Evolutionary conservation across 2,113 vertebrate species (phyloP), one percentile per base, ranked within the genome.

Genomic region (Oxygymnocypris stewartii): DNA sequence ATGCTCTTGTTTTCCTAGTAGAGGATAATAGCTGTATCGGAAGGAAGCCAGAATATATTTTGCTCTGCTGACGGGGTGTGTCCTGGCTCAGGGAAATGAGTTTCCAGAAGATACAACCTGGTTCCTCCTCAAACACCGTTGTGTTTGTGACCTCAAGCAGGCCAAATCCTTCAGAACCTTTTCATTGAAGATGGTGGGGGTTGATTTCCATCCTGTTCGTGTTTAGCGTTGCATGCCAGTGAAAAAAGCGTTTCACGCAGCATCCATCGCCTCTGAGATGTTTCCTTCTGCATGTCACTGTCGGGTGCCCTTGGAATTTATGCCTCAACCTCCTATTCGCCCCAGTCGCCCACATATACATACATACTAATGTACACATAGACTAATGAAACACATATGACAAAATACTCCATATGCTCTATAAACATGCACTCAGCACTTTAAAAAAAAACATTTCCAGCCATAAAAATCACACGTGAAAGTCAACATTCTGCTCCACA

Each of bases 321-420:
- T 75, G 71, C 49, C 42, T 82, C 71, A 47, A 35, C 69, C 78
- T 40, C 54, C 18, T 67, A 8, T 54, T 18, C 51, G 16, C 51
- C 16, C 51, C 51, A 54, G 51, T 54, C 5, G 51, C 51, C 16
- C 51, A 54, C 49, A 73, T 2, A 71, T 61, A 57, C 63, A 71
- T 69, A 59, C 47, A 85, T 69, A 71, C 63, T 9, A 13, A 63
- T 69, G 25, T 77, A 79, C 37, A 51, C 23, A 59, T 42, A 25
- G 79, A 59, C 82, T 31, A 87, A 79, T 74, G 40, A 87, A 84
- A 84, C 75, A 74, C 82, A 87, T 4, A 1, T 84, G 57, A 75
- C 35, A 65, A 83, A 82, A 87, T 51, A 69, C 42, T 4, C 73
- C 16, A 59, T 57, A 65, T 13, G 23, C 40, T 75, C 31, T 47